Percentiles rank a stretch among this genome's conserved stretches.
phyloP scores from a whole-genome alignment of 1,140 invertebrate genomes.

The Drosophila mauritiana region DNA sequence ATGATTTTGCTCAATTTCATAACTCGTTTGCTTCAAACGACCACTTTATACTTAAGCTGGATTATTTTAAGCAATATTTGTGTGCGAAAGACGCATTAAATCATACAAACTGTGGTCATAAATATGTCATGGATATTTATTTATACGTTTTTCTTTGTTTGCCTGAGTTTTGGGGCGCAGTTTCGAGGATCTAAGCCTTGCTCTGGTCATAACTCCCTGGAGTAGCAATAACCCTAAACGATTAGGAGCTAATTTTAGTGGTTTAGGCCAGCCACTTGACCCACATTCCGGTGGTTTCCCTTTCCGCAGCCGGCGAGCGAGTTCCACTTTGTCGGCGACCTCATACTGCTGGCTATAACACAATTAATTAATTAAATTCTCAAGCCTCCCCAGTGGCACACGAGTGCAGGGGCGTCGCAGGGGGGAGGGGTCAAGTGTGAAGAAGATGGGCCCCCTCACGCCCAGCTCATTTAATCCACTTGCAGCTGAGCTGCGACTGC shows the following conservation, averaged over 20 bases:
- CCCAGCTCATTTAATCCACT: conserved; percentile 41
- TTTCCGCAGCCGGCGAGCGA: conserved; percentile 31
- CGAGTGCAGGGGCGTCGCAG: conserved; percentile 15
- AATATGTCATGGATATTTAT: background rate
- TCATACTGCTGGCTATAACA: conserved; percentile 51
- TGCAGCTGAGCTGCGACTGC: conserved; percentile 29
- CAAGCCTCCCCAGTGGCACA: conserved; percentile 52
- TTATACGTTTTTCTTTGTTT: background rate
- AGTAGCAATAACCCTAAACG: conserved; percentile 3
- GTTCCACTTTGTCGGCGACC: conserved; percentile 35
- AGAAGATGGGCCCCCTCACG: conserved; percentile 37
- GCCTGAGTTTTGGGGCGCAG: background rate
- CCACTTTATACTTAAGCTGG: background rate
- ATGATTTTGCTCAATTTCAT: background rate
- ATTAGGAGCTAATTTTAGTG: conserved; percentile 4
- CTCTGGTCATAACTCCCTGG: background rate
- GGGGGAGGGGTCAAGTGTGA: conserved; percentile 66
- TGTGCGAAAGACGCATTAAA: background rate
- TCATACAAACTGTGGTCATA: background rate
- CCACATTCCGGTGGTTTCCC: conserved; percentile 39
- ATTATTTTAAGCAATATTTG: background rate
- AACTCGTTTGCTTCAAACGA: background rate
- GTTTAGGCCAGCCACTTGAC: conserved; percentile 46
- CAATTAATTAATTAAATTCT: conserved; percentile 83
- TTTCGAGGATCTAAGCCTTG: background rate